phyloP scores from a whole-genome alignment of 2,888 invertebrate species.

The Stenodera caucasica region DNA sequence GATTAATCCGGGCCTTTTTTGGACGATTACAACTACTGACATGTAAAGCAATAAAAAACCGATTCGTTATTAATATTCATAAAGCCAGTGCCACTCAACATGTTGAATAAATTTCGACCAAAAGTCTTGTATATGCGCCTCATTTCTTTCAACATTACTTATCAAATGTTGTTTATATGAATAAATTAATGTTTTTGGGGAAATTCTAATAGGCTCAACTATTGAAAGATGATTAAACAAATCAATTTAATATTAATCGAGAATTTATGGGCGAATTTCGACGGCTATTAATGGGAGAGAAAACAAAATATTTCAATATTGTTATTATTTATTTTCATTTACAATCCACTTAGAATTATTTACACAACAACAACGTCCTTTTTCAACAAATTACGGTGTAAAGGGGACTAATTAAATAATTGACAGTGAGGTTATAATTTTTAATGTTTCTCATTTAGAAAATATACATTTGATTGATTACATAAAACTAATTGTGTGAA shows the following conservation, averaged over 20 bases:
- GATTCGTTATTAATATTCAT: constrained; percentile 28
- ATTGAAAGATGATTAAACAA: not conserved
- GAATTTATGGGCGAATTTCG: constrained; percentile 4
- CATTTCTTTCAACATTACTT: constrained; percentile 32
- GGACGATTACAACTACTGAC: constrained; percentile 24
- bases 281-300: not conserved
- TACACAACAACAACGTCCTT: constrained; percentile 53
- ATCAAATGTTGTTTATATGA: constrained; percentile 31
- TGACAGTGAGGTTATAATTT: constrained; percentile 30
- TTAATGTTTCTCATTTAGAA: constrained; percentile 17
- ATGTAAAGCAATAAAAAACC: constrained; percentile 20
- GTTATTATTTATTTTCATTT: constrained; percentile 46
- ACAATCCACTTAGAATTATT: constrained; percentile 51
- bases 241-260: no score
- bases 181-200: constrained; percentile 24
- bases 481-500: constrained; percentile 12
- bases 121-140: constrained; percentile 16
- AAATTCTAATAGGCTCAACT: constrained; percentile 23
- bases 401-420: constrained; percentile 30
- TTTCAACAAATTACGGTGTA: constrained; percentile 29
- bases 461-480: constrained; percentile 26
- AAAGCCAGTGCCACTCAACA: constrained; percentile 27
- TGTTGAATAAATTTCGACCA: constrained; percentile 28
- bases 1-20: constrained; percentile 22
- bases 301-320: constrained; percentile 20